Evolutionary conservation across 2,888 invertebrate genomes (phyloP), one percentile per base, ranked within the genome.

Genomic region (Agrochola macilenta): DNA sequence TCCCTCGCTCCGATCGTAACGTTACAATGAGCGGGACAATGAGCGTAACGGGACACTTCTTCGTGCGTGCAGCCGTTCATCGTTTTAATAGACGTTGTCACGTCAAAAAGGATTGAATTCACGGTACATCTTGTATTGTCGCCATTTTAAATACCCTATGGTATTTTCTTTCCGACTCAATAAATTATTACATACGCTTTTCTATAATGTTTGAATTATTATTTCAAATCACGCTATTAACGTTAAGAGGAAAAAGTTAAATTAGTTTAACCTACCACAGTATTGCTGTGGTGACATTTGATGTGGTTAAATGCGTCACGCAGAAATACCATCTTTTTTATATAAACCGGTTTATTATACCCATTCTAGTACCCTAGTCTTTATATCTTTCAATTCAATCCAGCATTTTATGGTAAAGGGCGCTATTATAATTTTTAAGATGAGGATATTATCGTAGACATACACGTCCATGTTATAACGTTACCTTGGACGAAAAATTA

Each of bases 191-290:
- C 8, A 70, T 43, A 57, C 4, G 23, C 9, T 17, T 74, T n/a
- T 35, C 1, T n/a, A n/a, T 52, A 20, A 61, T 61, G 26, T 49
- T 12, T 23, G 3, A 74, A 26, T 46, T 46, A 46, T 54, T 63
- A 46, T 54, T 63, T 63, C 5, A 63, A 63, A 79, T 71, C 46
- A 68, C 12, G 30, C 12, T 12, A 26, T 46, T 57, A 54, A 20
- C 23, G 8, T 63, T 43, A 68, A 63, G 63, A 79, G 63, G 82
- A 65, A 74, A 79, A 74, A 46, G 39, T 61, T 66, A 39, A 73
- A 72, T 78, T 61, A 14, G 60, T 69, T 11, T 9, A 39, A 46
- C 12, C 20, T n/a, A 39, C 43, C 7, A 66, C n/a, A 49, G 60
- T 43, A 46, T 14, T 9, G 3, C 39, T 35, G n/a, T 23, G 14